Base-by-base conservation (phyloP, 1,140 invertebrate genomes). In the Pygmarrhopalites habei region DNA sequence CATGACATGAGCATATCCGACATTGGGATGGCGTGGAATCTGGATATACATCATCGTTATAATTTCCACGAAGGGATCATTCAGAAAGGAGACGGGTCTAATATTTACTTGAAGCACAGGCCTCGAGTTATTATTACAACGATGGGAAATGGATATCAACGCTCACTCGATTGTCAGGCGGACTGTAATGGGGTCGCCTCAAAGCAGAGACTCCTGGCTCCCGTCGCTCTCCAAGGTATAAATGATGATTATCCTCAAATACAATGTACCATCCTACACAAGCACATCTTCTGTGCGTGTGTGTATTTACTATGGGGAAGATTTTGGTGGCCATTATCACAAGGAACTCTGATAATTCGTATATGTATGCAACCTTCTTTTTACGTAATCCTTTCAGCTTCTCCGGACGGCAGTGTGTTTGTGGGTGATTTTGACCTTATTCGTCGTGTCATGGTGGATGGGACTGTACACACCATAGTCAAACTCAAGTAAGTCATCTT, bases 41-140 rank as follows among this genome's bases (percentile, higher is more conserved):
- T 98, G 57, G 92, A 97, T 73, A 93, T 97, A 69, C 95, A 98
- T 78, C 95, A 98, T 73, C 81, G 92, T 67, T 96, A 97, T 76
- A 97, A 98, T 74, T 95, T 95, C 82, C 92, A 95, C 74, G 93
- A 96, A 81, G 94, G 91, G 26, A 96, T 98, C 66, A 80, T 98
- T 1, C 94, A 98, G 77, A 96, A 96, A 75, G 95, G 95, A 28
- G 95, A 98, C 75, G 95, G 95, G 23, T 89, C 91, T 0, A 97
- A 95, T 73, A 92, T 96, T 62, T 97, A 96, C 74, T 74, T 98
- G 70, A 93, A 93, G 72, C 91, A 97, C 73, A 90, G 92, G 73
- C 92, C 93, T 0, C 81, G 90, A 58, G 87, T 94, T 1, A 88
- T 96, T 49, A 78, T 90, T 17, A 94, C 91, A n/a, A 85, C 90